phyloP scores from a whole-genome alignment of 1,140 invertebrate species.

The Mamestra configurata region DNA sequence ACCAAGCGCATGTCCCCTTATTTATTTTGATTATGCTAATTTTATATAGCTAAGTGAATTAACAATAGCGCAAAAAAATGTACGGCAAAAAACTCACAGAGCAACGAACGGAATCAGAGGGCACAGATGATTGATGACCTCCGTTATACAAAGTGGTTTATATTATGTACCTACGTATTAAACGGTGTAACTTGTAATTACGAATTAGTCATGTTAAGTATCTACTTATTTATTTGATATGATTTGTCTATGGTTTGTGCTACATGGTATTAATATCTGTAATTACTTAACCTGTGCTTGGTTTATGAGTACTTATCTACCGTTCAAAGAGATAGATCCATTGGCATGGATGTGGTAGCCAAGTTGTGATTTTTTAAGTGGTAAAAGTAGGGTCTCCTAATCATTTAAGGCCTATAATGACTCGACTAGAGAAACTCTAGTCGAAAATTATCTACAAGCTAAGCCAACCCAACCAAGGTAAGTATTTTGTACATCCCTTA shows the following conservation, averaged over 20 bases:
- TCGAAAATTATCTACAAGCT: too few relatives aligned
- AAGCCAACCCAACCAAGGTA: too few relatives aligned
- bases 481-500: too few relatives aligned
- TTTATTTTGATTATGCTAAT: constrained; percentile 9
- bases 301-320: not conserved
- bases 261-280: not conserved
- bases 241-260: not conserved
- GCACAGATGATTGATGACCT: constrained; percentile 7
- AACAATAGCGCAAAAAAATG: not conserved
- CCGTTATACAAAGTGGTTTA: not conserved
- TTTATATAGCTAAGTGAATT: constrained; percentile 7
- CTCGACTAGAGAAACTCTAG: too few relatives aligned
- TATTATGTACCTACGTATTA: not conserved
- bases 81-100: constrained; percentile 22
- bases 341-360: not conserved
- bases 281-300: not conserved
- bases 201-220: constrained; percentile 17
- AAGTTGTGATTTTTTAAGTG: too few relatives aligned
- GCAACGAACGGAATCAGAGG: constrained; percentile 26
- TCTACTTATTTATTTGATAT: not conserved
- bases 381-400: too few relatives aligned
- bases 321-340: not conserved
- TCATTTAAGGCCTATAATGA: too few relatives aligned
- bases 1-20: constrained; percentile 7
- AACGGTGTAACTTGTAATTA: constrained; percentile 1